Conservation (phyloP, 2,113 vertebrate species). For the Cottus gobio region DNA sequence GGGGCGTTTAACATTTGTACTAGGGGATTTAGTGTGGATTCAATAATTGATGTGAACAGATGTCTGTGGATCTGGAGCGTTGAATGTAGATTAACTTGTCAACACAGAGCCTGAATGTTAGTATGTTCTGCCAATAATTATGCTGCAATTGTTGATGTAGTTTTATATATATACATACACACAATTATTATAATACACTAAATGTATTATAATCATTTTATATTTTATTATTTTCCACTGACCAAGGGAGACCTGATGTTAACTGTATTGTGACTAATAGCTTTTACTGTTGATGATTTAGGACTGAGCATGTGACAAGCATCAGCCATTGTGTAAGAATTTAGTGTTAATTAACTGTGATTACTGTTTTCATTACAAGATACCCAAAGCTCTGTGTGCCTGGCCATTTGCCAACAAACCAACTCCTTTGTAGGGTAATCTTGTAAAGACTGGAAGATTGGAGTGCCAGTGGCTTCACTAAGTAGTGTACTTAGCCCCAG, state of each 20-base stretch:
- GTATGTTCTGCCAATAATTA: too few species aligned
- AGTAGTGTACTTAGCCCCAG: neutral
- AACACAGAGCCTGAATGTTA: too few species aligned
- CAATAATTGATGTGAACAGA: too few species aligned
- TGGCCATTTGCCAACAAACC: constrained; percentile 2
- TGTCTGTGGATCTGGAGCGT: too few species aligned
- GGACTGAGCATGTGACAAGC: neutral
- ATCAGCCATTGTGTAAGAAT: constrained; percentile 1
- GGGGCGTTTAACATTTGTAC: too few species aligned
- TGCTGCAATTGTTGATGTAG: too few species aligned
- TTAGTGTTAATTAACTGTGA: constrained; percentile 1
- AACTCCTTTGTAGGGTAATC: constrained; percentile 3
- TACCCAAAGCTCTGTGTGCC: constrained; percentile 4
- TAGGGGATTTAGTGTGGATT: too few species aligned
- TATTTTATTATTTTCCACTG: too few species aligned
- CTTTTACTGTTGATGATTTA: neutral
- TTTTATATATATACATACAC: too few species aligned
- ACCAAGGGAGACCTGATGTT: neutral
- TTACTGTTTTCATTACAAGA: constrained; percentile 17
- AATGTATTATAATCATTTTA: too few species aligned
- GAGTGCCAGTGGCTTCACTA: neutral
- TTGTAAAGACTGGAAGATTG: constrained; percentile 9
- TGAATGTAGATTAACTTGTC: too few species aligned
- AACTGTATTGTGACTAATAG: neutral
- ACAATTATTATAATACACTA: too few species aligned